Percentiles rank a stretch among this genome's conserved stretches.
Evolutionary conservation across 2,797 vertebrate genomes (phyloP).

Genomic region (Argyrosomus regius): DNA sequence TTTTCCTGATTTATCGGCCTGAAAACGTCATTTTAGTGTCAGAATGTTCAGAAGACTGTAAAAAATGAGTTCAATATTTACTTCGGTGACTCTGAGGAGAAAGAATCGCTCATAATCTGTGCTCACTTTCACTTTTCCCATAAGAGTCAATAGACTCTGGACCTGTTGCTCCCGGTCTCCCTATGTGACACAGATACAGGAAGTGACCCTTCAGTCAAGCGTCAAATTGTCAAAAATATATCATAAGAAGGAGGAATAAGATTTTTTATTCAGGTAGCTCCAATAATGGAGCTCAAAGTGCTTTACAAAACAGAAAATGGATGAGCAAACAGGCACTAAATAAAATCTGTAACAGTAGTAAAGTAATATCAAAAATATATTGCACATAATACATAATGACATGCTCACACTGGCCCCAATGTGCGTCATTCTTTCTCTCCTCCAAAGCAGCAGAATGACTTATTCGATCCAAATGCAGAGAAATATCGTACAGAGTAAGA

Average conservation of each 20-base stretch:
- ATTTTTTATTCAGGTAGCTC: no score
- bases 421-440: slow-evolving; percentile 2
- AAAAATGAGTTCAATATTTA: no score
- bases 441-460: slow-evolving; percentile 6
- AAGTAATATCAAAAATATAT: slow-evolving; percentile 22
- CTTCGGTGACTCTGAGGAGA: no score
- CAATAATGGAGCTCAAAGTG: neutral
- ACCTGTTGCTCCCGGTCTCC: no score
- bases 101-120: no score
- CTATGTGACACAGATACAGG: no score
- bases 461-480: slow-evolving; percentile 45
- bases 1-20: no score
- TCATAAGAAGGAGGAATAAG: neutral
- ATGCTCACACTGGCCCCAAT: neutral
- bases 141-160: no score
- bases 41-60: no score
- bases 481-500: slow-evolving; percentile 55
- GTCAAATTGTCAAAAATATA: neutral
- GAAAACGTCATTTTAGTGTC: no score
- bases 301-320: neutral
- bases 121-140: no score
- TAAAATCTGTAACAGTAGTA: neutral
- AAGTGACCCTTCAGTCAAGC: no score
- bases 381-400: slow-evolving; percentile 17
- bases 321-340: neutral